Base-by-base conservation (phyloP, 2,797 vertebrate species). In the Podarcis lilfordi region DNA sequence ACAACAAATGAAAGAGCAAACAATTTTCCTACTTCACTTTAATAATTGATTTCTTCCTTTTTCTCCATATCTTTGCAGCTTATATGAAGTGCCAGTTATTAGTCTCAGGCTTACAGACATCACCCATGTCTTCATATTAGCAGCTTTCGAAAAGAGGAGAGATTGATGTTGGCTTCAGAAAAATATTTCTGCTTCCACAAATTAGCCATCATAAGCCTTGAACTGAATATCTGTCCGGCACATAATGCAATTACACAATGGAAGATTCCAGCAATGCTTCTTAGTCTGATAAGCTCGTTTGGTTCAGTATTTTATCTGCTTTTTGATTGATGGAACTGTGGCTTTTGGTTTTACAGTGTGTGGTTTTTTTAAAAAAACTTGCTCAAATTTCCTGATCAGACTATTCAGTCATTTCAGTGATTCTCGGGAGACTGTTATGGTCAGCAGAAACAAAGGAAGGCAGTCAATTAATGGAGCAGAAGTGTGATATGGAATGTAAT, bases 401-500 rank as follows among this genome's bases (percentile, higher is more conserved):
- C 55, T 87, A 90, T 35, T 35, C 43, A 86, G 40, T 86, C 82
- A 87, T 90, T 82, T 92, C 3, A 3, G 1, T 1, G 4, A 87
- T 86, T 61, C 2, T 21, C 85, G 86, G 32, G 79, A 87, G 84
- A 71, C 45, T 84, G 8, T 50, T 0, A 0, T 2, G 5, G 66
- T 75, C 3, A 55, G 55, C 37, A 85, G 37, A 86, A 92, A 84
- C 72, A 92, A 91, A 90, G 75, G 25, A n/a, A 69, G 69, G 17
- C 83, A 79, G 86, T 82, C 81, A 91, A 80, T 86, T 90, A 93
- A 86, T 86, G 88, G 86, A 89, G 80, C 68, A 89, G 50, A 90
- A 87, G 7, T 85, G 37, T 55, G 82, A 15, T 82, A 45, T 91
- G 59, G 79, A 84, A 77, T 68, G 66, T 59, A 88, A 91, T 4